Evolutionary conservation across 2,797 vertebrate genomes (phyloP).

Genomic region (Micrastur ruficollis): DNA sequence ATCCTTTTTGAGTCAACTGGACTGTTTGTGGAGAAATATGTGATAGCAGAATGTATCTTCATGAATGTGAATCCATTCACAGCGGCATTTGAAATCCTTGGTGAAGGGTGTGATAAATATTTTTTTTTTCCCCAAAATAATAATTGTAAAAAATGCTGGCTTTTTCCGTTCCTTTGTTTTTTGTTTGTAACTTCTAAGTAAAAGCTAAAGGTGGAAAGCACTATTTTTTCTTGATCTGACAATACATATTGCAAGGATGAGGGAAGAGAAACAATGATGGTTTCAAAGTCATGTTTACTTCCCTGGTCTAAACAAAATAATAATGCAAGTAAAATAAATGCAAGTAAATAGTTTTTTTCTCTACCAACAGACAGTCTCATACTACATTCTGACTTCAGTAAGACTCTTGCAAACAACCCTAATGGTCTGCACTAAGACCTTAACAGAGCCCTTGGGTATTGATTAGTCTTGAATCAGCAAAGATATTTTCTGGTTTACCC

Average conservation of each 20-base stretch:
- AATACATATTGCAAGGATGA: background rate
- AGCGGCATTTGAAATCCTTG: accelerated
- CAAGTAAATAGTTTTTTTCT: background rate
- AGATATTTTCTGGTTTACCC: background rate
- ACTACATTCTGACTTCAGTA: background rate
- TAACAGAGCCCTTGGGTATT: background rate
- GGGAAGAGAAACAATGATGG: background rate
- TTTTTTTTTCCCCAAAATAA: background rate
- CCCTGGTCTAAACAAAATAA: background rate
- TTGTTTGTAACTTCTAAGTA: background rate
- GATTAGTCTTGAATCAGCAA: background rate
- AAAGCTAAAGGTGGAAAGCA: background rate
- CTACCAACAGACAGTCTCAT: background rate
- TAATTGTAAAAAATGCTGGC: accelerated
- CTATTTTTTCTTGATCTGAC: background rate
- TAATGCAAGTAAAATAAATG: background rate
- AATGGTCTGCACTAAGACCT: background rate
- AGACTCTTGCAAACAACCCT: background rate
- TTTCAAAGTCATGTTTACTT: background rate
- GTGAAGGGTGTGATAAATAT: background rate
- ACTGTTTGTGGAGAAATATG: background rate
- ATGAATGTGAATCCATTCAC: background rate
- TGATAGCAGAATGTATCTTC: background rate
- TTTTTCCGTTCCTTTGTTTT: background rate
- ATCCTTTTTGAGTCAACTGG: background rate